Evolutionary conservation across 2,888 invertebrate species (phyloP), one percentile per base, ranked within the genome.

Genomic region (Chloroclystis v-ata): DNA sequence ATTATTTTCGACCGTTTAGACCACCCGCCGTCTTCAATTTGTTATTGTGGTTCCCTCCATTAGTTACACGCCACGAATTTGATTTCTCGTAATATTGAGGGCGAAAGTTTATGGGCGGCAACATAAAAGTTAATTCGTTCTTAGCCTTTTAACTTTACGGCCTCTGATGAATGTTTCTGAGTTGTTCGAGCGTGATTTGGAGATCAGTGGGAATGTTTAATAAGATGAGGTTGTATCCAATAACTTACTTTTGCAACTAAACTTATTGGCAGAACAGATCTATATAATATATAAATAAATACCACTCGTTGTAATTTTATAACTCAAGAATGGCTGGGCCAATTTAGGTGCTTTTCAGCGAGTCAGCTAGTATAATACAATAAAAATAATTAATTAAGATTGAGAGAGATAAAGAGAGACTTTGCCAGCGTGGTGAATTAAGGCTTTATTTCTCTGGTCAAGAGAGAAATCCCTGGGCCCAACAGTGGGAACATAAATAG

Each of bases 1-100:
- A 71, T 65, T 65, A 56, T 51, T 65, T 72, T 75, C 70, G 67
- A 65, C 65, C 65, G 65, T 63, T 75, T 69, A 67, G 65, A 57
- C 47, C 63, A 49, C 60, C 63, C 61, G 60, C 65, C 65, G 70
- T 70, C 65, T 65, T 58, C 68, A 67, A 72, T 75, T 72, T 68
- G 69, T 75, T 72, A 69, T 61, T 55, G 61, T 61, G 62, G 54
- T 59, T 63, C 62, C 60, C 57, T 69, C 72, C 70, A 74, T 76
- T 75, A 72, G 69, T 65, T 64, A 61, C 61, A 63, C 60, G 59
- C 47, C 58, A 28, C 42, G 45, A 52, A 54, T 62, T 64, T 62
- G 63, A 65, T 61, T 59, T 43, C 33, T 43, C 43, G 37, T 45
- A 48, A 60, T 56, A 55, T 52, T 44, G 48, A 56, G 41, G 40